Evolutionary conservation across 2,113 vertebrate genomes (phyloP), one percentile per base, ranked within the genome.

Genomic region (Corydoras sp.): DNA sequence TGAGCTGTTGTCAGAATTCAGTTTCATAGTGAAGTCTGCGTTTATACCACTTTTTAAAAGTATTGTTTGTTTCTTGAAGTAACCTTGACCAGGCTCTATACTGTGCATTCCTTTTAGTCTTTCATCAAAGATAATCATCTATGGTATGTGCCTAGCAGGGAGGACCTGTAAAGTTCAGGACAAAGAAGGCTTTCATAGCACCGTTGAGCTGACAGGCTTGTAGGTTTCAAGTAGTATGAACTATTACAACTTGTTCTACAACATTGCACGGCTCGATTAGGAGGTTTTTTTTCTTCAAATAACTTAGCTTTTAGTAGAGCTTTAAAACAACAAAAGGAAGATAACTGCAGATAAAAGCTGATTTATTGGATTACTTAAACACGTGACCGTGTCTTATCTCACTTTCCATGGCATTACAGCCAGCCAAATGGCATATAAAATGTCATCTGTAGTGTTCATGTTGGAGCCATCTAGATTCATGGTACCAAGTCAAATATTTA

Each of bases 121-220:
- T 71, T 71, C 48, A 64, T 15, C 55, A 67, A 62, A 80, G 78
- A 74, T 80, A 74, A 80, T 81, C 71, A 60, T 62, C 71, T 68
- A 80, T 77, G 77, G 80, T 80, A 83, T 75, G 73, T 71, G 65
- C 59, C 48, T 70, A 58, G 56, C 64, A 65, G 74, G 64, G 76
- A 71, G 75, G 71, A 62, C 65, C 76, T 69, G 65, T 61, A 69
- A 55, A 48, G 60, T 73, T 63, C 10, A 50, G 75, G 71, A 80
- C 78, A 83, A 79, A 80, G 74, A 68, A 55, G 35, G 49, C 51
- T 73, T 76, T 77, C 79, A 78, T 74, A 60, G 54, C 56, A 54
- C 72, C 61, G 31, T 69, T 72, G 68, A 71, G 14, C 63, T 68
- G 74, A 68, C 60, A 58, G 35, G 2, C 65, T 75, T 49, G 3